Evolutionary conservation across 2,888 invertebrate species (phyloP).

Genomic region (Drosophila maculinotata): DNA sequence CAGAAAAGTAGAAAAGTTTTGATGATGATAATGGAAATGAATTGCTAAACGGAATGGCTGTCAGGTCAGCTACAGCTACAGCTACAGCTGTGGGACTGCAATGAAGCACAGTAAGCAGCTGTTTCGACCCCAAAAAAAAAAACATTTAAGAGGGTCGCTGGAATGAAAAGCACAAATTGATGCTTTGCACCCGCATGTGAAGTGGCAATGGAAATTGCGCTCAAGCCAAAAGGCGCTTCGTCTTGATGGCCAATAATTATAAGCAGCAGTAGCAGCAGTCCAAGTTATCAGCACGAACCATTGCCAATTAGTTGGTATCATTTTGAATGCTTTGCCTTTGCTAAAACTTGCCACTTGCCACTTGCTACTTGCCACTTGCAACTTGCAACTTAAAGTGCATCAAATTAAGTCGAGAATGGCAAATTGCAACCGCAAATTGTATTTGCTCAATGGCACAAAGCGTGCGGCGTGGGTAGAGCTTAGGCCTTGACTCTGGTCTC

Average conservation of each 20-base stretch:
- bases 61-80: conserved; percentile 41
- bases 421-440: conserved; percentile 77
- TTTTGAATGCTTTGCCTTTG: conserved; percentile 44
- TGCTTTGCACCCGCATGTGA: conserved; percentile 51
- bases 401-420: conserved; percentile 61
- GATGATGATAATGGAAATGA: conserved; percentile 82
- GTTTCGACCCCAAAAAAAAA: conserved; percentile 33
- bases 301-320: conserved; percentile 68
- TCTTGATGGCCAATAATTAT: conserved; percentile 63
- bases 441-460: conserved; percentile 50
- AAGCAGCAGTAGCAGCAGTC: conserved; percentile 37
- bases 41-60: conserved; percentile 59
- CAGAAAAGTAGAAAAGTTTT: conserved; percentile 71
- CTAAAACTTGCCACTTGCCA: conserved; percentile 42
- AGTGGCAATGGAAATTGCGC: conserved; percentile 23
- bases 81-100: conserved; percentile 13
- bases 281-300: conserved; percentile 57
- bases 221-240: conserved; percentile 33
- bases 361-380: conserved; percentile 21
- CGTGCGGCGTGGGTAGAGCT: not conserved
- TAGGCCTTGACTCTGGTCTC: conserved; percentile 12
- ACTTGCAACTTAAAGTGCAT: conserved; percentile 57
- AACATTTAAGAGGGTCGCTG: conserved; percentile 25
- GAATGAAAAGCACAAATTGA: conserved; percentile 51
- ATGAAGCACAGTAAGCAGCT: conserved; percentile 65